These are phyloP conservation scores for Schizaphis graminum DNA, from an alignment of 2,888 invertebrate genomes.

Conservation along the genomic window DNA sequence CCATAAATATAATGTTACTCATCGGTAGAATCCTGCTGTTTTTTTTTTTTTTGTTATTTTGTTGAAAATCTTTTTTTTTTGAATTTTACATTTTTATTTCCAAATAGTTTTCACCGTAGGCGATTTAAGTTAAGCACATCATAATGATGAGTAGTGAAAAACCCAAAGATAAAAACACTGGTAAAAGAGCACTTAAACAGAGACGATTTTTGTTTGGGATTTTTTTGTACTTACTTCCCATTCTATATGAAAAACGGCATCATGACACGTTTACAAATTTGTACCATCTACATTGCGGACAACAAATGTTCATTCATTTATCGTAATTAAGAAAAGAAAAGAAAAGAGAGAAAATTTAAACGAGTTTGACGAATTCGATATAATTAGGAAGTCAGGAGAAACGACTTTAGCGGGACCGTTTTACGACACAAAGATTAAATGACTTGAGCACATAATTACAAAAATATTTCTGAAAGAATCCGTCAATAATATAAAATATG, in stretches of 20 bases:
- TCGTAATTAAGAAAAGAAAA: conserved; percentile 40
- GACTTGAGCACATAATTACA: background rate
- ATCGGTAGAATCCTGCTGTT: background rate
- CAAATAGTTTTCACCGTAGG: conserved; percentile 44
- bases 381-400: conserved; percentile 17
- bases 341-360: conserved; percentile 16
- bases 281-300: background rate
- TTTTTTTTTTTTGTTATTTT: background rate
- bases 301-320: conserved; percentile 44
- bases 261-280: conserved; percentile 48
- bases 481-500: background rate
- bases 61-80: conserved; percentile 27
- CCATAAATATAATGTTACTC: conserved; percentile 12
- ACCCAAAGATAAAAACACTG: conserved; percentile 40
- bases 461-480: background rate
- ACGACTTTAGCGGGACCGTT: background rate
- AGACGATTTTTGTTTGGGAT: conserved; percentile 17
- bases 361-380: conserved; percentile 11
- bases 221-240: conserved; percentile 7
- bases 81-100: conserved; percentile 43
- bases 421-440: conserved; percentile 24
- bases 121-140: conserved; percentile 45
- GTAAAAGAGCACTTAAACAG: conserved; percentile 56
- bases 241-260: conserved; percentile 22
- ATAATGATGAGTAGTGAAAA: conserved; percentile 52